Conservation (phyloP, 2,797 vertebrate species). For the Toxotes lorentzi region DNA sequence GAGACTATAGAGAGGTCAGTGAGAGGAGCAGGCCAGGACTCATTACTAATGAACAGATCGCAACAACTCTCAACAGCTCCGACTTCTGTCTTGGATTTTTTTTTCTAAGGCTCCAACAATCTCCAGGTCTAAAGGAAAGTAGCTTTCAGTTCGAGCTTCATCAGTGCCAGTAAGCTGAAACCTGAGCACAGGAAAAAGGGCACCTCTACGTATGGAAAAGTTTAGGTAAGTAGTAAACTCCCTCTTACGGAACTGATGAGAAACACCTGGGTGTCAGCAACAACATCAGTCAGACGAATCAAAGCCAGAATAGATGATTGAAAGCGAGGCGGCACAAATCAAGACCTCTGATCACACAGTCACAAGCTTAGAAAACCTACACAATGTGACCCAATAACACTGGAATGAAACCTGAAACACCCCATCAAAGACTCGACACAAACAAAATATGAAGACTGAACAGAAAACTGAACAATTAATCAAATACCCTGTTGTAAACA, state of each 20-base stretch:
- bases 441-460: slow-evolving; percentile 33
- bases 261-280: slow-evolving; percentile 82
- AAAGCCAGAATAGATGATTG: slow-evolving; percentile 70
- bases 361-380: background rate
- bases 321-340: slow-evolving; percentile 66
- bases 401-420: slow-evolving; percentile 53
- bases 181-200: slow-evolving; percentile 68
- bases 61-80: slow-evolving; percentile 50
- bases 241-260: slow-evolving; percentile 79
- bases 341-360: slow-evolving; percentile 59
- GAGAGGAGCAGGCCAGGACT: slow-evolving; percentile 30
- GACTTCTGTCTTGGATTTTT: slow-evolving; percentile 36
- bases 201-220: slow-evolving; percentile 78
- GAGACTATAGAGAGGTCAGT: slow-evolving; percentile 35
- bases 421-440: slow-evolving; percentile 33
- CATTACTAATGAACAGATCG: slow-evolving; percentile 46
- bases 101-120: slow-evolving; percentile 45
- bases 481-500: slow-evolving; percentile 45
- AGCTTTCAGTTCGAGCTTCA: slow-evolving; percentile 54
- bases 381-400: background rate
- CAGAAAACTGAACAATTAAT: slow-evolving; percentile 49
- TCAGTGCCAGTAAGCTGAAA: slow-evolving; percentile 73
- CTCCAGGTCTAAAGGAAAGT: slow-evolving; percentile 34
- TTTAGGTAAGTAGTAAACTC: slow-evolving; percentile 81
- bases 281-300: slow-evolving; percentile 71